These are phyloP conservation scores for Slavum lentiscoides DNA, from an alignment of 2,888 invertebrate species.

Conservation along the genomic window DNA sequence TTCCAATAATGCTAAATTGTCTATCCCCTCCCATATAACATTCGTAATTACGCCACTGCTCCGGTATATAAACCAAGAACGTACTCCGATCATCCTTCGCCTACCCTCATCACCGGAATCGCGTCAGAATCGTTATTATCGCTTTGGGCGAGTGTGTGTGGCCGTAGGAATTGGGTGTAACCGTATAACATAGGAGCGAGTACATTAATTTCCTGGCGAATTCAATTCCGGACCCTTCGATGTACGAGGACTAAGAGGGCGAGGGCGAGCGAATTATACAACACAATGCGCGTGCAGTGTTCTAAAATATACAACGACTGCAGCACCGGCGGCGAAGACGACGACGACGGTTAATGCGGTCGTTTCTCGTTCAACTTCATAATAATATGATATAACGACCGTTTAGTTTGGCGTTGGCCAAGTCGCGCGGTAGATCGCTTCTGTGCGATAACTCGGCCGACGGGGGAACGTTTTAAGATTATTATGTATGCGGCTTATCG, in stretches of 20 bases:
- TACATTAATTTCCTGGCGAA: conserved; percentile 25
- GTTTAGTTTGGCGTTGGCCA: background rate
- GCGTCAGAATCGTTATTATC: background rate
- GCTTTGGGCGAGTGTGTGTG: background rate
- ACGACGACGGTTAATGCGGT: background rate
- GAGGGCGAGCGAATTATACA: background rate
- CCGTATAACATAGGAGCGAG: background rate
- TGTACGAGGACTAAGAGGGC: too few species aligned
- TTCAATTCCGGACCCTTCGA: conserved; percentile 15
- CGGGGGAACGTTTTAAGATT: conserved; percentile 12
- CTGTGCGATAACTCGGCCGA: background rate
- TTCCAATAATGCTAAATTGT: too few species aligned
- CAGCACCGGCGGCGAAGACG: too few species aligned
- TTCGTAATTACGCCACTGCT: too few species aligned
- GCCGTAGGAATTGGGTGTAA: too few species aligned
- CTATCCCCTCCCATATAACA: too few species aligned
- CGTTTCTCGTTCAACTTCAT: conserved; percentile 16
- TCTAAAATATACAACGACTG: background rate
- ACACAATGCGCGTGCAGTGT: background rate
- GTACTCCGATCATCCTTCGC: background rate
- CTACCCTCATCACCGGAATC: background rate
- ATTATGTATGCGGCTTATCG: conserved; percentile 13
- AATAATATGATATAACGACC: background rate
- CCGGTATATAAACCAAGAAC: background rate
- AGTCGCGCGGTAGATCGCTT: background rate